Evolutionary conservation across 1,140 invertebrate genomes (phyloP), one percentile per base, ranked within the genome.

Genomic region (Holcopasites calliopsidis): DNA sequence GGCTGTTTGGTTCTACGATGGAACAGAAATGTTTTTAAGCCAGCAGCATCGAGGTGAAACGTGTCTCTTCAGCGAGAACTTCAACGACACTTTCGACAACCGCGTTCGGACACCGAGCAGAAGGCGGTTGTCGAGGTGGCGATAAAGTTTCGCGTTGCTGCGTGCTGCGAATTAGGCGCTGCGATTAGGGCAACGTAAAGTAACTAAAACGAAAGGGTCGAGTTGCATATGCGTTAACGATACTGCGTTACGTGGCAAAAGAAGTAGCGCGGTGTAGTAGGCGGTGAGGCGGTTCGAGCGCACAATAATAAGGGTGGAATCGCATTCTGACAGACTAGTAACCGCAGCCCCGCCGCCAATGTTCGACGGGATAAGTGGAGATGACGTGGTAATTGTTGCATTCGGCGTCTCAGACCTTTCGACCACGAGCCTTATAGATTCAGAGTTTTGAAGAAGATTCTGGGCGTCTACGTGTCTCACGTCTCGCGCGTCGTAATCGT

Each of bases 401-500:
- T 84, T 85, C 80, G 87, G 85, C 76, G 79, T 71, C 72, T 87
- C 90, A 89, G 88, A 94, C 94, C 94, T 93, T 87, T 93, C 92
- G 60, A 94, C 85, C 70, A 92, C 92, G 68, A 94, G 87, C 86
- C 90, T 92, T 86, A 94, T 92, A 68, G 91, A 90, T 79, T 93
- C 95, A 75, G 96, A 95, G 89, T 95, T 95, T 90, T 95, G 95
- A 90, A 98, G 97, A 69, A 98, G 91, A 87, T 96, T 96, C 90
- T 97, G 96, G 35, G 97, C 98, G 91, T 98, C 96, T 91, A 97
- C 95, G 89, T 98, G 97, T 84, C 96, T 94, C 82, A 98, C 92
- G 88, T 97, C 95, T 69, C 95, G 93, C 64, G 95, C 94, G 91
- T 98, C 97, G 90, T 96, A 96, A 83, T 96, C 96, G 89, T 96